phyloP scores from a whole-genome alignment of 2,797 vertebrate genomes.

The Protonibea diacanthus region DNA sequence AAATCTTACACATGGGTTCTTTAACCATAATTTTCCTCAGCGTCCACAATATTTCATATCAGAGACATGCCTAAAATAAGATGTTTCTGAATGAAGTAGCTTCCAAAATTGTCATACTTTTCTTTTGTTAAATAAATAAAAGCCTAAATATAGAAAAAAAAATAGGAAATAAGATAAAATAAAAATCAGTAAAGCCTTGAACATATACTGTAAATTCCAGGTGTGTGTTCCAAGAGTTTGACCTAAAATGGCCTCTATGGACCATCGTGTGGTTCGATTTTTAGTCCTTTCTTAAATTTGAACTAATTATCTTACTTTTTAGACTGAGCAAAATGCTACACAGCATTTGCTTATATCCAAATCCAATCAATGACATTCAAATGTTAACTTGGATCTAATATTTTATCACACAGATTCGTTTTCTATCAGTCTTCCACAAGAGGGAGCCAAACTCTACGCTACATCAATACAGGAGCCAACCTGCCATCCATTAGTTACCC shows the following conservation, averaged over 20 bases:
- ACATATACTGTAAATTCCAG: not conserved
- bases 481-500: not conserved
- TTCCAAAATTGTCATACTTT: not conserved
- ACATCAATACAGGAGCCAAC: not conserved
- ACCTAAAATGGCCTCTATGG: not conserved
- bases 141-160: no score
- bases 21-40: not conserved
- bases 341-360: not conserved
- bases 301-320: not conserved
- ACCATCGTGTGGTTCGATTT: not conserved
- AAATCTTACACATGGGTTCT: no score
- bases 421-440: constrained; percentile 42
- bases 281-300: not conserved
- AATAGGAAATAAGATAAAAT: no score
- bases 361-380: no score
- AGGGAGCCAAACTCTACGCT: constrained; percentile 49
- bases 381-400: accelerated
- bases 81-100: not conserved
- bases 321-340: not conserved
- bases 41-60: not conserved
- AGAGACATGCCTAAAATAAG: not conserved
- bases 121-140: not conserved
- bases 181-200: not conserved
- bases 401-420: not conserved
- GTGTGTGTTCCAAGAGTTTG: not conserved